A percentile compares a stretch with the other conserved stretches of the same genome.
These are phyloP conservation scores for Syngnathus floridae DNA, from an alignment of 2,113 vertebrate species.

Conservation along the genomic window DNA sequence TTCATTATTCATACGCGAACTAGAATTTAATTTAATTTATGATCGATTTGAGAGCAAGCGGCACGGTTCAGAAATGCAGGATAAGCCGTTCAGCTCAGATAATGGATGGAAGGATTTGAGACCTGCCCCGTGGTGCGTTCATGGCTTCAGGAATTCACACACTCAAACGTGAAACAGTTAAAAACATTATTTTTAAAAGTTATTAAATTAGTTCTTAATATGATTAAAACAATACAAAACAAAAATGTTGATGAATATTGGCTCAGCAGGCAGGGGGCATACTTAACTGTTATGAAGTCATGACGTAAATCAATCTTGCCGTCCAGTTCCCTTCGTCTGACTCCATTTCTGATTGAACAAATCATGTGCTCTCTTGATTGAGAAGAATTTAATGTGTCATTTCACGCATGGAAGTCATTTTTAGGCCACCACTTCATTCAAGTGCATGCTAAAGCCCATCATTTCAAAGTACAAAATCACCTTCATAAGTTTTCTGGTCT, in stretches of 20 bases:
- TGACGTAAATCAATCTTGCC: too few relatives aligned
- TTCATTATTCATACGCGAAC: background rate
- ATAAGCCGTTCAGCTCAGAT: too few relatives aligned
- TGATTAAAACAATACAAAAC: too few relatives aligned
- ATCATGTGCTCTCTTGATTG: background rate
- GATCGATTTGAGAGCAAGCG: background rate
- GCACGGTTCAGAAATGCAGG: too few relatives aligned
- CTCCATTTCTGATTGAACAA: too few relatives aligned
- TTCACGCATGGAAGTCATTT: background rate
- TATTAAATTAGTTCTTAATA: too few relatives aligned
- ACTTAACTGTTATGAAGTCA: too few relatives aligned
- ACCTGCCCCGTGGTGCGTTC: background rate
- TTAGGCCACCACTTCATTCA: background rate
- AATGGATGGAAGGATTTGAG: too few relatives aligned
- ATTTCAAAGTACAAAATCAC: background rate
- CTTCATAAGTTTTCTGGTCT: background rate
- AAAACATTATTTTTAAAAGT: background rate
- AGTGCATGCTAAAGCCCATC: background rate
- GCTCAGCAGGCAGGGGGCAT: too few relatives aligned
- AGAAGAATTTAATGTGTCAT: slow-evolving; percentile 39
- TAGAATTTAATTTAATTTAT: too few relatives aligned
- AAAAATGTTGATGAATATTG: too few relatives aligned
- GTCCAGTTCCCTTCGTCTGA: background rate
- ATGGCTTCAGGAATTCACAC: background rate
- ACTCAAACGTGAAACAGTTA: background rate